These are phyloP conservation scores for Didymodactylos carnosus DNA, from an alignment of 2,888 invertebrate species.

Conservation along the genomic window DNA sequence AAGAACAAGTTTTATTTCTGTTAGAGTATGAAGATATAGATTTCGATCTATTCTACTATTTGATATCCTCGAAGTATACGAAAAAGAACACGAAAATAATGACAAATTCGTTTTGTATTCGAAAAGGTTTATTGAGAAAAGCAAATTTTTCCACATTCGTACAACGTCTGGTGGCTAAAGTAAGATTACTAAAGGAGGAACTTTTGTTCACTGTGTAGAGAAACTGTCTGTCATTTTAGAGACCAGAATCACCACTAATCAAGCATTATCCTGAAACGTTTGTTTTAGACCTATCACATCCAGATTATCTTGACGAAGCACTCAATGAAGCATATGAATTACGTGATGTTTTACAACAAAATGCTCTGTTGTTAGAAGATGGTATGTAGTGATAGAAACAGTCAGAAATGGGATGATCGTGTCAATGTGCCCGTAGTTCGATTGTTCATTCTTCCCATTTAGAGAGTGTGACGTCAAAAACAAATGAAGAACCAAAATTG, in stretches of 20 bases:
- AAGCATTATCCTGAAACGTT: constrained; percentile 6
- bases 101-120: constrained; percentile 4
- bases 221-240: neutral
- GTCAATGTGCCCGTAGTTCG: too few species aligned
- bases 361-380: neutral
- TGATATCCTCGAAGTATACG: neutral
- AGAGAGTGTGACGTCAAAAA: too few species aligned
- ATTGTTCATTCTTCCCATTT: too few species aligned
- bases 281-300: neutral
- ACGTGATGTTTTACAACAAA: neutral
- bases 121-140: constrained; percentile 11
- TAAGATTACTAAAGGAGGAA: neutral
- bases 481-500: neutral
- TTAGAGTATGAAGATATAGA: constrained; percentile 10
- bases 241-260: neutral
- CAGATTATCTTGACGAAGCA: constrained; percentile 9
- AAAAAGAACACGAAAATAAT: neutral
- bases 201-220: neutral
- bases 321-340: constrained; percentile 10
- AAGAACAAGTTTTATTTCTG: neutral
- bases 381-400: too few species aligned
- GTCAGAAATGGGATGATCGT: too few species aligned
- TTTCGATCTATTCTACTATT: neutral
- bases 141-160: constrained; percentile 1
- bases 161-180: constrained; percentile 1